Base-by-base conservation (phyloP, 2,888 invertebrate species). In the Agrenia bidenticulata region DNA sequence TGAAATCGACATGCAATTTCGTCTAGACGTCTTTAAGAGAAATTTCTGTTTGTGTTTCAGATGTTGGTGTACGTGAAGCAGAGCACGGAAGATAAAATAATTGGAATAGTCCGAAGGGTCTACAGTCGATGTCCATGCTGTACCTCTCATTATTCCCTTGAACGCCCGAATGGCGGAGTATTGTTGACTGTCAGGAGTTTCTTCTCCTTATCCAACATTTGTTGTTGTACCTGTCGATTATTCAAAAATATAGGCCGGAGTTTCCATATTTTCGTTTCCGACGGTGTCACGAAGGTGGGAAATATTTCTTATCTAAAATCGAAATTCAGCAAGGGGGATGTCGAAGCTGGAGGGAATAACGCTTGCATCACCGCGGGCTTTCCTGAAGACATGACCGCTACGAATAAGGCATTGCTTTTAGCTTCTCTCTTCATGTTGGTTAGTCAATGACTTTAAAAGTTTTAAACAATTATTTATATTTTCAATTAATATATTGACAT, bases 101-200 rank as follows among this genome's bases (percentile, higher is more conserved):
- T 71, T n/a, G 71, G 71, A n/a, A 51, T 71, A 11, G 66, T 71
- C 2, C 61, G 71, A 2, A 45, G 55, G 15, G 64, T 68, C 23
- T 49, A 64, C 24, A 64, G 62, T 26, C 66, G 71, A 49, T 57
- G 58, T 15, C 17, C 61, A 21, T 63, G 41, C 49, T 53, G 61
- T 45, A 53, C 70, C 5, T 64, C 70, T n/a, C 54, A 51, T 32
- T 71, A 66, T 49, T 63, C 61, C 45, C 57, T 71, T 26, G 71
- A 71, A 60, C 60, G 71, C 24, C 68, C 71, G 21, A 71, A 71
- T 53, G 71, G 71, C 49, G 61, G 68, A 62, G 68, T 71, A 68
- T 64, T 71, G 63, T 51, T 68, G 2, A 68, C 56, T 41, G 59
- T 71, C 27, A 61, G 57, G 24, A 71, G 62, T 57, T 64, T 64